Base-by-base conservation (phyloP, 1,140 invertebrate species). In the Heliconius nattereri region DNA sequence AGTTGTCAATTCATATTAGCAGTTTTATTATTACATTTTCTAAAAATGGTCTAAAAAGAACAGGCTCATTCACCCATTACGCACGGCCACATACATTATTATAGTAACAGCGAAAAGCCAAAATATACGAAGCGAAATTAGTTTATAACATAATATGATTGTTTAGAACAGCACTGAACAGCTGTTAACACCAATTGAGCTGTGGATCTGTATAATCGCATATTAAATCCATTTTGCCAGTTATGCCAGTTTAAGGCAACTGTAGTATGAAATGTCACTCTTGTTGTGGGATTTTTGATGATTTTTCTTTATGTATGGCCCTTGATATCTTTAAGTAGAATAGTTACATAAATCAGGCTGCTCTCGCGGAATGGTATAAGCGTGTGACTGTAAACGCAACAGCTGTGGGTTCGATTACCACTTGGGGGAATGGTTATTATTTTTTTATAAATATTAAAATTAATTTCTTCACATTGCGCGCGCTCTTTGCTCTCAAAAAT, bases 131-230 rank as follows among this genome's bases (percentile, higher is more conserved):
- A 66, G 35, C 54, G 35, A 40, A 60, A 75, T 75, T 75, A 75
- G 66, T 75, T 75, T 75, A 75, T 66, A 75, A 66, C 74, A 40
- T 40, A 49, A 75, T 66, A 37, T 70, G 45, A 71, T 76, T 70
- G 75, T 76, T 76, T 76, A 66, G 75, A 70, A 71, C 60, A 37
- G 35, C 19, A 60, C 54, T 75, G 66, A 37, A 75, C 74, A 45
- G 16, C 54, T 37, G 60, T 66, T 60, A 76, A 76, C 75, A 70
- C 60, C 32, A 75, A 75, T 66, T 75, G 29, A 66, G 32, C 35
- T 29, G 57, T 35, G 35, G 23, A 45, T 49, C 74, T 71, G 60
- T 32, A 76, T 76, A 70, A 71, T 76, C 37, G 0, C 35, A 29
- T 23, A 70, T 20, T 76, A 76, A 76, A 35, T 35, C 57, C 45